Evolutionary conservation across 2,888 invertebrate genomes (phyloP), one percentile per base, ranked within the genome.

Genomic region (Syrphus vitripennis): DNA sequence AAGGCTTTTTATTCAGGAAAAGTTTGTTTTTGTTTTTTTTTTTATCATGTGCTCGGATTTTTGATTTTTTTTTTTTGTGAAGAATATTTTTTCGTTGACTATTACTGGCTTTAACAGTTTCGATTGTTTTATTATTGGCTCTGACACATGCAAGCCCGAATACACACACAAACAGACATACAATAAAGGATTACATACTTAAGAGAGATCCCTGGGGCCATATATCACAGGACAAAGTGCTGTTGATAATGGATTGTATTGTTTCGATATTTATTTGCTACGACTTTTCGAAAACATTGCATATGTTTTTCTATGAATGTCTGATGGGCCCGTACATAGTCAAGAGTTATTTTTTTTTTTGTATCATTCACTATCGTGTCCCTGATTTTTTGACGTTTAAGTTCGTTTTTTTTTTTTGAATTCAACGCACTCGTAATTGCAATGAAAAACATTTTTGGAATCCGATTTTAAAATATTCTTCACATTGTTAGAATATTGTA

Each of bases 221-320:
- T 77, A 76, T 75, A 81, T 84, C 84, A 81, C 59, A 65, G 61
- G 31, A 6, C 31, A 69, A 53, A 26, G 71, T 50, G 67, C 67
- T 59, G 70, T 34, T 76, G 84, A 81, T 78, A 84, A 84, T 84
- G 84, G 84, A 81, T 81, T 84, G 81, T 57, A 81, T 81, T 84
- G 84, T 81, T 81, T 81, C 59, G 76, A 72, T 81, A 77, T 81
- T 81, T 84, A 81, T 81, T 76, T 67, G 34, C 71, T 34, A 69
- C 53, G 48, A 69, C 61, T 81, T 67, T 84, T 80, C 34, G 16
- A 63, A 72, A 7, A 37, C 9, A 63, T 63, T 34, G 21, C 10
- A 29, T 34, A 21, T 34, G n/a, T 50, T 65, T n/a, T n/a, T n/a
- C n/a, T n/a, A n/a, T 29, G 16, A 24, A n/a, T 67, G 48, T 45